phyloP scores from a whole-genome alignment of 2,113 vertebrate species.

The Nibea coibor region DNA sequence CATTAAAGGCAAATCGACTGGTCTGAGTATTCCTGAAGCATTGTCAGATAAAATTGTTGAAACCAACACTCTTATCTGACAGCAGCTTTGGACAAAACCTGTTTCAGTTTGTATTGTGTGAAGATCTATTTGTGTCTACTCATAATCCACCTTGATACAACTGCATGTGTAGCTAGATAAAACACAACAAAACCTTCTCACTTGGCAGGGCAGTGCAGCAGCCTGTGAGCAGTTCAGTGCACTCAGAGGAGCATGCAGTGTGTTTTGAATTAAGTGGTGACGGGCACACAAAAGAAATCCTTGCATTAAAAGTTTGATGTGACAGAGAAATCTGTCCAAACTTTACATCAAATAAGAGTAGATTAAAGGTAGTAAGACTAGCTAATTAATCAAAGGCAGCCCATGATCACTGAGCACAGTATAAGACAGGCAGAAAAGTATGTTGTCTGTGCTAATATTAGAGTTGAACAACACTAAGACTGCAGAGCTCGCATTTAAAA shows the following conservation, averaged over 20 bases:
- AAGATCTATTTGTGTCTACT: not conserved
- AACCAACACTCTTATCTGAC: too few species aligned
- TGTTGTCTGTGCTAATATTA: not conserved
- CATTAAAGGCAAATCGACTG: not conserved
- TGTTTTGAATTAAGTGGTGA: too few species aligned
- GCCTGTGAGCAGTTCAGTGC: not conserved
- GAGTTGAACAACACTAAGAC: not conserved
- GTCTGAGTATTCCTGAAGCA: not conserved
- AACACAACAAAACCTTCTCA: not conserved
- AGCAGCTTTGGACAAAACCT: not conserved
- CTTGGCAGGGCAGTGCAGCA: not conserved
- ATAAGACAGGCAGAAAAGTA: not conserved
- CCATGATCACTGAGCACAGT: not conserved
- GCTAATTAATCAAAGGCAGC: not conserved
- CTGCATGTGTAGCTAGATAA: not conserved
- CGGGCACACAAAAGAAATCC: not conserved
- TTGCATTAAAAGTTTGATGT: not conserved
- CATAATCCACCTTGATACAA: slow-evolving; percentile 6
- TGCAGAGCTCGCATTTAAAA: not conserved
- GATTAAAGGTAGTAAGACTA: not conserved
- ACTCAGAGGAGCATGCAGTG: not conserved
- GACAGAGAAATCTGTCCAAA: not conserved
- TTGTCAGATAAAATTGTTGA: too few species aligned
- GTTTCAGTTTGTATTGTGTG: not conserved
- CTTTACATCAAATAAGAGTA: not conserved